These are phyloP conservation scores for Eulimnadia texana DNA, from an alignment of 1,140 invertebrate genomes.

Conservation along the genomic window DNA sequence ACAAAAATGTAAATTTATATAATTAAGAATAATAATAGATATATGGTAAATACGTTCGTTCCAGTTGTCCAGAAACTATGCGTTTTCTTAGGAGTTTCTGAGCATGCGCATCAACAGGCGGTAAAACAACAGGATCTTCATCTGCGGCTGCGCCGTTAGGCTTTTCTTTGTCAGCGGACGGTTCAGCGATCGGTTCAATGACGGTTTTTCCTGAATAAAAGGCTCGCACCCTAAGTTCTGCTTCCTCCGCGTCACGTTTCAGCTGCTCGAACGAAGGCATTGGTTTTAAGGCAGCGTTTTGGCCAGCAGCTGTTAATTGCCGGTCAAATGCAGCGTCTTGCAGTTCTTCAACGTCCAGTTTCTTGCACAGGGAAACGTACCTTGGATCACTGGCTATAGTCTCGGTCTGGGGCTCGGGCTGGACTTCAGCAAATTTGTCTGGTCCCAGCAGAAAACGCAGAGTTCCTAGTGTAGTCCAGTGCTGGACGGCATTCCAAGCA, in stretches of 20 bases:
- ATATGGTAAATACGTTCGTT: constrained; percentile 32
- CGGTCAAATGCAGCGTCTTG: constrained; percentile 35
- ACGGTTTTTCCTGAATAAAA: constrained; percentile 24
- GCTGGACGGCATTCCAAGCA: neutral
- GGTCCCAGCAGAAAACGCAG: neutral
- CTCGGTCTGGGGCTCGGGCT: neutral
- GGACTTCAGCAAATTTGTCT: neutral
- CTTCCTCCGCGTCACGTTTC: constrained; percentile 37
- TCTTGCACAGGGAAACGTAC: constrained; percentile 38
- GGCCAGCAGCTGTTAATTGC: constrained; percentile 22
- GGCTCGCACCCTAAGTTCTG: constrained; percentile 39
- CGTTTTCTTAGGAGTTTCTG: constrained; percentile 38
- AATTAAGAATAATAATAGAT: too few relatives aligned
- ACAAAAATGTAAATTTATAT: constrained; percentile 14
- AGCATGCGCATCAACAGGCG: constrained; percentile 37
- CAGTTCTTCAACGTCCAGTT: constrained; percentile 37
- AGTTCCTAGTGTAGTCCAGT: neutral
- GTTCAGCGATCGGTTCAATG: constrained; percentile 21
- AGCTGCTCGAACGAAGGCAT: constrained; percentile 39
- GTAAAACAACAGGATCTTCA: constrained; percentile 34
- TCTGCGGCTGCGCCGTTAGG: too few relatives aligned
- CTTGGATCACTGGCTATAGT: constrained; percentile 24
- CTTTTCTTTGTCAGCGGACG: constrained; percentile 20
- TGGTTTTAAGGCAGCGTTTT: constrained; percentile 30
- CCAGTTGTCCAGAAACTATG: constrained; percentile 38